Base-by-base conservation (phyloP, 2,113 vertebrate species). In the Sapajus apella region DNA sequence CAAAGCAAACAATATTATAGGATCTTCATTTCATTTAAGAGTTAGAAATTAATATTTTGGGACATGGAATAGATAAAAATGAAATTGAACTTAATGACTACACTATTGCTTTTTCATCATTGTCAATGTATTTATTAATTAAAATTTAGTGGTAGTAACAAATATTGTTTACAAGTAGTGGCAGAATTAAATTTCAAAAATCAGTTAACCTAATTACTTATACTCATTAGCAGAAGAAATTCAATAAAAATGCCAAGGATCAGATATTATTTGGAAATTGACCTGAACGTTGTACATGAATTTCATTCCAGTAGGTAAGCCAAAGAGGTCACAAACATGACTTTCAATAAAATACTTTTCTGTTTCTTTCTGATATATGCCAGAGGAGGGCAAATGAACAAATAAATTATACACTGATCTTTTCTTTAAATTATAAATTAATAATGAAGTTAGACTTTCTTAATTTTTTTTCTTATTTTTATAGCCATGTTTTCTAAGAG, bases 271-370 rank as follows among this genome's bases (percentile, higher is more conserved):
- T 96, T 94, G 96, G 21, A 92, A 94, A 30, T 90, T 76, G 75
- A 47, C n/a, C 55, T 43, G 32, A 43, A 90, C 2, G 20, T 45
- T 91, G 3, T 93, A 96, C 27, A 40, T 87, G 14, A 73, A 8
- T 88, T 95, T 61, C 95, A 55, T 96, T 96, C 82, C 97, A 93
- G 27, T 70, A 5, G 27, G 72, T 66, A 98, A 88, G 16, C 1
- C 9, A 95, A 75, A 95, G 35, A 94, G 64, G 20, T 88, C 61
- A 58, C 76, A 64, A 92, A 86, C n/a, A 82, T 85, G 25, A 81
- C 76, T 97, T 96, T 1, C 7, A 92, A 52, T 40, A 14, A 77
- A 47, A 96, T 80, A 47, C 1, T 83, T 95, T 91, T 81, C 13
- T 92, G 4, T 86, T 84, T 92, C 70, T 56, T 30, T 32, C 47